Base-by-base conservation (phyloP, 2,113 vertebrate genomes). In the Urocynchramus pylzowi region DNA sequence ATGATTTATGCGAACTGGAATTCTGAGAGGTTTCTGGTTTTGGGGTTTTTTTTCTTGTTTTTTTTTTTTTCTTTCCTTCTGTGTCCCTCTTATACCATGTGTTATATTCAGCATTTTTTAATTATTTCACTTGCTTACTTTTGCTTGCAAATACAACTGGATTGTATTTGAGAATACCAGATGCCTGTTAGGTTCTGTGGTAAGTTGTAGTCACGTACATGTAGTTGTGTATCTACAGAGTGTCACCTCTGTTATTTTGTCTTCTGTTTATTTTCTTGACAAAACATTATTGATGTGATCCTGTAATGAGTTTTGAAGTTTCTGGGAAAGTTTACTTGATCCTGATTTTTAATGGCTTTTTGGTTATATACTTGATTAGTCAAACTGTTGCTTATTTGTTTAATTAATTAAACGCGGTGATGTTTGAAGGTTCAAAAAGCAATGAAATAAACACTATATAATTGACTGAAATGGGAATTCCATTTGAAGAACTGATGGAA, bases 381-480 rank as follows among this genome's bases (percentile, higher is more conserved):
- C 67, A 90, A 93, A 74, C 65, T 76, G 53, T 73, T 91, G 54
- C 64, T 71, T 86, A 70, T 92, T 93, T 95, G 59, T 90, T 93
- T 94, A 87, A 95, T 93, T 95, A 93, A 85, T 93, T 93, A 95
- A 93, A 93, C 5, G 16, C 84, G 63, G 54, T 74, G 67, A 35
- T 88, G 71, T 85, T 92, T 87, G 75, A 95, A 91, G 67, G 52
- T 86, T 92, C 22, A 67, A 96, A 87, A 85, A 77, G 50, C 59
- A 80, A 56, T 74, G 74, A 67, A 90, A 59, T 94, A 85, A 93
- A 80, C 41, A 80, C 56, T 75, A 67, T 69, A 16, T 95, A 94
- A 96, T 90, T 95, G 94, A 88, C 84, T 95, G 93, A 94, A 96
- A 91, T 95, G 95, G 87, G 92, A 96, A 90, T 94, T 94, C 54